A percentile compares a stretch with the other conserved stretches of the same genome.
Evolutionary conservation across 2,113 vertebrate genomes (phyloP).

Genomic region (Dipodomys spectabilis): DNA sequence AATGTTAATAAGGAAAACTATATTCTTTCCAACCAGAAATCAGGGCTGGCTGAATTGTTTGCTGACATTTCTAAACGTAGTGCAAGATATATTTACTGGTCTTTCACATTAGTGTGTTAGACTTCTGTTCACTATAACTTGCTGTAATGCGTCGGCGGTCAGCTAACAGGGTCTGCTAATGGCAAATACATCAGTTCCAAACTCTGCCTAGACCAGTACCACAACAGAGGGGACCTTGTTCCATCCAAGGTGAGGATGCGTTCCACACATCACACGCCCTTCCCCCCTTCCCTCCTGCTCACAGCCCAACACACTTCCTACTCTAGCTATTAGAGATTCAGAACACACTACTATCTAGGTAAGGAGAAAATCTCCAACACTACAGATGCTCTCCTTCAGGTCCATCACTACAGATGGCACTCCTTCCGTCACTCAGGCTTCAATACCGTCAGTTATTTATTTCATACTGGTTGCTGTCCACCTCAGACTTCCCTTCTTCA

Average conservation of each 20-base stretch:
- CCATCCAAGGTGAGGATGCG: no score
- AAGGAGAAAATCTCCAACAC: not conserved
- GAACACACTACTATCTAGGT: no score
- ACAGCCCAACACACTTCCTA: not conserved
- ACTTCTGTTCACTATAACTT: constrained; percentile 3
- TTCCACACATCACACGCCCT: no score
- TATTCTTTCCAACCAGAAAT: constrained; percentile 26
- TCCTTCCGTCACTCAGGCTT: not conserved
- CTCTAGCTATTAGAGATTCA: not conserved
- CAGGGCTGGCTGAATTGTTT: not conserved
- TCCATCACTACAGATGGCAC: not conserved
- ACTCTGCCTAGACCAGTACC: not conserved
- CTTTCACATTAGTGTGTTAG: not conserved
- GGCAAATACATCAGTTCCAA: not conserved
- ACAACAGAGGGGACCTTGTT: no score
- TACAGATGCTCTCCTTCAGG: not conserved
- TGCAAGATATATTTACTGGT: not conserved
- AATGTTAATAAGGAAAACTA: constrained; percentile 48
- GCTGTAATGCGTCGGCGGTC: not conserved
- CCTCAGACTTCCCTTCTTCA: not conserved
- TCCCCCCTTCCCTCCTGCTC: no score
- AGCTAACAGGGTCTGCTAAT: not conserved
- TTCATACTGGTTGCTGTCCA: rapidly evolving
- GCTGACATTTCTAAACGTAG: not conserved
- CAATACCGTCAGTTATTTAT: not conserved